phyloP scores from a whole-genome alignment of 1,140 invertebrate species.

The Xylocopa sonorina region DNA sequence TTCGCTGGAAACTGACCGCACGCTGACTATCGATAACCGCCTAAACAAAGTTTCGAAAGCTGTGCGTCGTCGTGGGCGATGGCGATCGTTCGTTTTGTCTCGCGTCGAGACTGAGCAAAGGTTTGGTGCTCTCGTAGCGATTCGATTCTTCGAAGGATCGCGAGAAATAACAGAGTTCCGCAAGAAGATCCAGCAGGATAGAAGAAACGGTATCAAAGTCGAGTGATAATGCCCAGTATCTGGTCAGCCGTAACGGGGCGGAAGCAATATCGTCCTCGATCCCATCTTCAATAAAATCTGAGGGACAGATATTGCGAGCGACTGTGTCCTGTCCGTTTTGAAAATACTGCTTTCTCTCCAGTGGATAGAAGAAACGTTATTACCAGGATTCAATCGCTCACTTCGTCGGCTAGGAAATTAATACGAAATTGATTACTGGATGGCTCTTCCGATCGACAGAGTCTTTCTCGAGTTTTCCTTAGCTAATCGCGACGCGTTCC shows the following conservation, averaged over 20 bases:
- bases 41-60: not conserved
- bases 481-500: not conserved
- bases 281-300: slow-evolving; percentile 36
- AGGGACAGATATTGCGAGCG: slow-evolving; percentile 20
- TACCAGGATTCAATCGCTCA: not conserved
- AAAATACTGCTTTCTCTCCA: not conserved
- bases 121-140: not conserved
- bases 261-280: slow-evolving; percentile 35
- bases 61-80: too few relatives aligned
- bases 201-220: slow-evolving; percentile 8
- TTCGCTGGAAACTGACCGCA: not conserved
- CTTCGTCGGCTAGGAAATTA: not conserved
- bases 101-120: too few relatives aligned
- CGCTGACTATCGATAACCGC: too few relatives aligned
- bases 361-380: slow-evolving; percentile 5
- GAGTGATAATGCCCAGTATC: slow-evolving; percentile 39
- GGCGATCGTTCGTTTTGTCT: too few relatives aligned
- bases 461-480: not conserved
- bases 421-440: not conserved
- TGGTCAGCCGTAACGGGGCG: slow-evolving; percentile 21
- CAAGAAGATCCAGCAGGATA: not conserved
- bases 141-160: not conserved
- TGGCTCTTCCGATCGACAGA: not conserved
- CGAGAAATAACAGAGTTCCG: not conserved
- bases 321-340: slow-evolving; percentile 11